These are phyloP conservation scores for Larimichthys crocea DNA, from an alignment of 2,113 vertebrate species.

Conservation along the genomic window DNA sequence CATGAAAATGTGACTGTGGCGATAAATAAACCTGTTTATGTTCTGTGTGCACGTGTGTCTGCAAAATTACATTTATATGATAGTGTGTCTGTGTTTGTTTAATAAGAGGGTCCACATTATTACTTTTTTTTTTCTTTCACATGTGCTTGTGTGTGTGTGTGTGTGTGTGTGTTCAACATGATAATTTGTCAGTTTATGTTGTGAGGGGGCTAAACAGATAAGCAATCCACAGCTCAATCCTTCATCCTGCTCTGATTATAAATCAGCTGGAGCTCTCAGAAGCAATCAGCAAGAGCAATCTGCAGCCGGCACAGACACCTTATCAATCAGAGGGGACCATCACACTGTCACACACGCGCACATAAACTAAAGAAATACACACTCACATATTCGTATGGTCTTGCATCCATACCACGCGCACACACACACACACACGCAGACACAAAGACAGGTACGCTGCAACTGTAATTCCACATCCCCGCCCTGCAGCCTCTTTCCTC, in stretches of 20 bases:
- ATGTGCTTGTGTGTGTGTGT: conserved; percentile 23
- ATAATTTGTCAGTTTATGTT: conserved; percentile 82
- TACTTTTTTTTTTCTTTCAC: conserved; percentile 37
- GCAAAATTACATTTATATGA: conserved; percentile 43
- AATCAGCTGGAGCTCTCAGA: conserved; percentile 82
- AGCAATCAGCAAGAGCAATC: conserved; percentile 83
- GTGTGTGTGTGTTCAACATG: conserved; percentile 72
- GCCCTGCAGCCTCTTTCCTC: conserved; percentile 44
- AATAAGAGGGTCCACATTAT: conserved; percentile 66
- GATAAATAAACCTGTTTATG: conserved; percentile 56
- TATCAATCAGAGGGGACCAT: conserved; percentile 83
- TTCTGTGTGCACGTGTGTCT: conserved; percentile 18
- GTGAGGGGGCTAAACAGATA: conserved; percentile 81
- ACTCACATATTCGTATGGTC: conserved; percentile 38
- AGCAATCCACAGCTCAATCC: conserved; percentile 81
- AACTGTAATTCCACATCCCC: conserved; percentile 60
- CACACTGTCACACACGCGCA: conserved; percentile 72
- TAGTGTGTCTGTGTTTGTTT: conserved; percentile 46
- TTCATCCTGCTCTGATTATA: conserved; percentile 83
- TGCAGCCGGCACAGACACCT: conserved; percentile 81
- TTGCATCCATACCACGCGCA: conserved; percentile 2
- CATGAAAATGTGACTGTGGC: conserved; percentile 47
- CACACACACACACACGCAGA: conserved; percentile 28
- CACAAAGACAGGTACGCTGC: conserved; percentile 56
- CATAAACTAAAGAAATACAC: conserved; percentile 58